Evolutionary conservation across 2,888 invertebrate genomes (phyloP).

Genomic region (Agriotes lineatus): DNA sequence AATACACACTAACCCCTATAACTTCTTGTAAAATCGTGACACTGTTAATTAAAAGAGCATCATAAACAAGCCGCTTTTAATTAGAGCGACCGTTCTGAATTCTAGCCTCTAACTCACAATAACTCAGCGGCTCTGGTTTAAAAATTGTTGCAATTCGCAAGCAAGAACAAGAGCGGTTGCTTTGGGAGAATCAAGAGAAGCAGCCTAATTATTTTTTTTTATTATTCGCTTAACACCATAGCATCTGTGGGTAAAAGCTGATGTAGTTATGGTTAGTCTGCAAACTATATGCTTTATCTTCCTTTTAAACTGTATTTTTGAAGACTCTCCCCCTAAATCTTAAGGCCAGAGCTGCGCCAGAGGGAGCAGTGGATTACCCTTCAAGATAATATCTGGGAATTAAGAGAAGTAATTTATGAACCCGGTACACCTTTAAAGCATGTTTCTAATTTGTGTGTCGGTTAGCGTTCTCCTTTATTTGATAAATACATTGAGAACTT

Average conservation of each 20-base stretch:
- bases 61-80: constrained; percentile 43
- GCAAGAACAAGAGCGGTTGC: background rate
- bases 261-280: too few relatives aligned
- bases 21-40: constrained; percentile 40
- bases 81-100: constrained; percentile 31
- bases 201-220: background rate
- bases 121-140: constrained; percentile 24
- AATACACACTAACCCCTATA: constrained; percentile 31
- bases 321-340: too few relatives aligned
- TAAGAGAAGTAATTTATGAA: constrained; percentile 38
- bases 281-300: constrained; percentile 30
- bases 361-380: constrained; percentile 32
- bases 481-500: constrained; percentile 20
- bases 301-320: too few relatives aligned
- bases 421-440: constrained; percentile 29
- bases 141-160: background rate
- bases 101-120: constrained; percentile 23
- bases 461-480: constrained; percentile 24
- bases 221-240: too few relatives aligned
- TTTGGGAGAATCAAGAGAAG: background rate
- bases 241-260: constrained; percentile 1
- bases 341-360: too few relatives aligned
- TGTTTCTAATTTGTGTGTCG: constrained; percentile 27
- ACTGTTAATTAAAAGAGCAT: constrained; percentile 42
- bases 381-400: constrained; percentile 39